A percentile compares a stretch with the other conserved stretches of the same genome.
These are phyloP conservation scores for Folsomia candida DNA, from an alignment of 2,888 invertebrate species.

Conservation along the genomic window DNA sequence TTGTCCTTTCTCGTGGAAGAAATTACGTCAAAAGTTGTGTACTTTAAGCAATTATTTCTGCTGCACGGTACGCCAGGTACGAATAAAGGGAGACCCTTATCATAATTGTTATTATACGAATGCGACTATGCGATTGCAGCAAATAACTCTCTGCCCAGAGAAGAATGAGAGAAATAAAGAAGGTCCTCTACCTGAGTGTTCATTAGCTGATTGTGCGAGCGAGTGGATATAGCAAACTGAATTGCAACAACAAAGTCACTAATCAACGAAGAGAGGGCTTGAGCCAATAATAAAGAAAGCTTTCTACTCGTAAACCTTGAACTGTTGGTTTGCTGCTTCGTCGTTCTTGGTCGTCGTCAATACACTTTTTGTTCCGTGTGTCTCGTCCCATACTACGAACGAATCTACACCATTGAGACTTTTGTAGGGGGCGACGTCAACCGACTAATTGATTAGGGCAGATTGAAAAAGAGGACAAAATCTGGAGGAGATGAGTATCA, in stretches of 20 bases:
- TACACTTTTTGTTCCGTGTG: no score
- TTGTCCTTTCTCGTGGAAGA: not conserved
- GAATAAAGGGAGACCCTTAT: not conserved
- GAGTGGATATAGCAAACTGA: no score
- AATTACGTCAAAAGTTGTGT: not conserved
- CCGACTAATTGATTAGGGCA: constrained; percentile 18
- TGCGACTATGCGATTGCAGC: no score
- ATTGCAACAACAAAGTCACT: not conserved
- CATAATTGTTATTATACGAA: constrained; percentile 6
- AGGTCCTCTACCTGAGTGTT: not conserved
- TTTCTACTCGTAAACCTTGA: constrained; percentile 6
- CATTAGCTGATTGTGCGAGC: not conserved
- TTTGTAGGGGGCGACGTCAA: no score
- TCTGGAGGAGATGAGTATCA: no score
- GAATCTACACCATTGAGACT: no score
- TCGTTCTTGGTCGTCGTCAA: no score
- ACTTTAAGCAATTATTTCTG: not conserved
- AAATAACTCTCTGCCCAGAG: not conserved
- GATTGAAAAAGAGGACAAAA: no score
- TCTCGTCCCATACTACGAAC: no score
- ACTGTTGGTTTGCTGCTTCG: not conserved
- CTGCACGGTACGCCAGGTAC: not conserved
- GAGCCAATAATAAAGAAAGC: constrained; percentile 2
- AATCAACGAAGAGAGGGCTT: constrained; percentile 1
- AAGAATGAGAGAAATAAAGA: no score